Evolutionary conservation across 35 echinoderm and acorn worm genomes (phyloP), one percentile per base, ranked within the genome.

Genomic region (Apostichopus japonicus): DNA sequence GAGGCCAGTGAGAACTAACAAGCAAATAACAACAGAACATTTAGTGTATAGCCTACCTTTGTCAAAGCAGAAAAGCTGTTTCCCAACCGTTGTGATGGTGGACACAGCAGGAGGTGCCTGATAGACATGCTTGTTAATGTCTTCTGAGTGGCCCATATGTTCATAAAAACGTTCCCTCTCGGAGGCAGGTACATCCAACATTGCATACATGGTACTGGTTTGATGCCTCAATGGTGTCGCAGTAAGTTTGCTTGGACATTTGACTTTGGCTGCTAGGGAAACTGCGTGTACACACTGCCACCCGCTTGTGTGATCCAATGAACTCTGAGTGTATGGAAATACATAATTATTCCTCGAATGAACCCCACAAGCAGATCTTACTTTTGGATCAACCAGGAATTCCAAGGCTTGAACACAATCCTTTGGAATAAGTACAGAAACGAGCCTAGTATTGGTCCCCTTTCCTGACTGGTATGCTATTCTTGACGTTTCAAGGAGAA

Each of bases 101-200:
- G 57, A 9, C 11, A 59, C 7, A 9, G 57, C 57, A 59, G 5
- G 57, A 59, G 57, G 57, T 13, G 57, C 57, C 57, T 59, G 70
- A 53, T 92, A 92, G 0, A 92, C 57, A 83, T 92, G 54, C 21
- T 19, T 15, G 82, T 92, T 92, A 10, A 92, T 79, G 6, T 21
- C 6, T 10, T 33, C 6, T 13, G 91, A 92, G 62, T 82, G 91
- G 4, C 91, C 91, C 91, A 92, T 92, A 24, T 92, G 91, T 6
- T 79, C 57, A 51, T 78, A 91, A 55, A 91, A 80, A 7, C 53
- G 13, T 55, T 79, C 13, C 52, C 90, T 44, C 55, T 91, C 90
- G 3, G 1, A 55, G 16, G 87, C 70, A 53, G 92, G n/a, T 5
- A 92, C 44, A 23, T 92, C 91, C 8, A 92, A 24, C 59, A 61